Evolutionary conservation across 2,888 invertebrate genomes (phyloP).

Genomic region (Norana najaformis): DNA sequence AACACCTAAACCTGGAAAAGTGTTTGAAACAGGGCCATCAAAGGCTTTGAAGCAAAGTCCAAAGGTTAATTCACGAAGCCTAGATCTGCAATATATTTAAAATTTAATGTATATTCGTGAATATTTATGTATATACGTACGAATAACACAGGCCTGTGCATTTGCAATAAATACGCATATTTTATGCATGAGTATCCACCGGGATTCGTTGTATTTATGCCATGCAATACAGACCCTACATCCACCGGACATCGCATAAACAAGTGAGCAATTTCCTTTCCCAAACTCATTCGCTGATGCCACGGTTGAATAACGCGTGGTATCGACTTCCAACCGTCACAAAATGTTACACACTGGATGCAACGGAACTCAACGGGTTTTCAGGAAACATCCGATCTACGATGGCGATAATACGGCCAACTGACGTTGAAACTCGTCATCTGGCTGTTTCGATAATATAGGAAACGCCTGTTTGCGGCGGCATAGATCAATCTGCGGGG

Average conservation of each 20-base stretch:
- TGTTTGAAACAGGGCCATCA: too few species aligned
- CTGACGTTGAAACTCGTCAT: background rate
- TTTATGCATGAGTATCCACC: background rate
- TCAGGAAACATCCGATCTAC: too few species aligned
- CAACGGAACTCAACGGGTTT: background rate
- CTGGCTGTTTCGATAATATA: background rate
- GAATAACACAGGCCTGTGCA: too few species aligned
- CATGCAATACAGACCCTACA: background rate
- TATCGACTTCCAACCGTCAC: background rate
- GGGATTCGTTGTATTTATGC: background rate
- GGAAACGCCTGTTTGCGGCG: background rate
- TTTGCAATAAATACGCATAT: too few species aligned
- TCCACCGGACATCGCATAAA: background rate
- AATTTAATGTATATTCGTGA: background rate
- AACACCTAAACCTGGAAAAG: too few species aligned
- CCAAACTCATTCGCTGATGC: background rate
- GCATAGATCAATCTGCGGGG: background rate
- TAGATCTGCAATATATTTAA: background rate
- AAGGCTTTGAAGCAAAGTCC: too few species aligned
- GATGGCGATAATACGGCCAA: background rate
- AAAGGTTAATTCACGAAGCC: too few species aligned
- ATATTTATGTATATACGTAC: too few species aligned
- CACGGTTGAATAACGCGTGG: background rate
- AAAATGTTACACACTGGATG: background rate
- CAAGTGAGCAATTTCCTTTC: background rate